Evolutionary conservation across 2,888 invertebrate species (phyloP).

Genomic region (Scaptomyza cyrtandrae): DNA sequence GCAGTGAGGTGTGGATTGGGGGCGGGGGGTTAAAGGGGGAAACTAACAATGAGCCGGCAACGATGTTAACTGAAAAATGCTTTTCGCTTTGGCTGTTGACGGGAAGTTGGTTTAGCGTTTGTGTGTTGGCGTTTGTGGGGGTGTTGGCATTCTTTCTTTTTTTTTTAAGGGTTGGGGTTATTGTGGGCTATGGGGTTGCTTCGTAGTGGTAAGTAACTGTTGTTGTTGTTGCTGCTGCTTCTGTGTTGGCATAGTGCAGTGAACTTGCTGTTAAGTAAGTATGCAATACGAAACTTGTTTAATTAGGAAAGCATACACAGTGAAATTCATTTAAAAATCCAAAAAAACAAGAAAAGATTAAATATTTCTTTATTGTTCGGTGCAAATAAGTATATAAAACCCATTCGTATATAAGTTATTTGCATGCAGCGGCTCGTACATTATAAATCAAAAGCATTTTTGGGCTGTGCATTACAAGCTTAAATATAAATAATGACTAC

Average conservation of each 20-base stretch:
- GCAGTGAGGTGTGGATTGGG: neutral
- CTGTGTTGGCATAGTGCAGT: constrained; percentile 57
- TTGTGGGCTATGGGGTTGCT: constrained; percentile 1
- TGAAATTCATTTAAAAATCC: constrained; percentile 37
- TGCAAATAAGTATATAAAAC: constrained; percentile 28
- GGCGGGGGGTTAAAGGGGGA: constrained; percentile 3
- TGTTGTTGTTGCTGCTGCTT: constrained; percentile 17
- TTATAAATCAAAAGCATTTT: constrained; percentile 9
- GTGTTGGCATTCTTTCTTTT: constrained; percentile 10
- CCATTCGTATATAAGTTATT: constrained; percentile 13
- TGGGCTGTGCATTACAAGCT: constrained; percentile 16
- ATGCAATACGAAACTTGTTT: constrained; percentile 58
- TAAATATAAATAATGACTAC: neutral
- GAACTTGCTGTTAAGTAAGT: constrained; percentile 63
- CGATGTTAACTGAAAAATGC: constrained; percentile 75
- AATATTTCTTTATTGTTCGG: constrained; percentile 39
- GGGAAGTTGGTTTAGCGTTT: constrained; percentile 48
- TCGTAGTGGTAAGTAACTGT: constrained; percentile 30
- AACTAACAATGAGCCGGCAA: constrained; percentile 69
- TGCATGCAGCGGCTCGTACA: constrained; percentile 24
- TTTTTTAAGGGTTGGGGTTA: neutral
- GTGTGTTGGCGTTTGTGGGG: constrained; percentile 41
- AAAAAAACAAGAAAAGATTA: constrained; percentile 4
- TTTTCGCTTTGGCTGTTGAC: constrained; percentile 58
- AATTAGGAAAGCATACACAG: constrained; percentile 55